A percentile compares a stretch with the other conserved stretches of the same genome.
Conservation (phyloP, 2,888 invertebrate genomes). For the Automeris io region DNA sequence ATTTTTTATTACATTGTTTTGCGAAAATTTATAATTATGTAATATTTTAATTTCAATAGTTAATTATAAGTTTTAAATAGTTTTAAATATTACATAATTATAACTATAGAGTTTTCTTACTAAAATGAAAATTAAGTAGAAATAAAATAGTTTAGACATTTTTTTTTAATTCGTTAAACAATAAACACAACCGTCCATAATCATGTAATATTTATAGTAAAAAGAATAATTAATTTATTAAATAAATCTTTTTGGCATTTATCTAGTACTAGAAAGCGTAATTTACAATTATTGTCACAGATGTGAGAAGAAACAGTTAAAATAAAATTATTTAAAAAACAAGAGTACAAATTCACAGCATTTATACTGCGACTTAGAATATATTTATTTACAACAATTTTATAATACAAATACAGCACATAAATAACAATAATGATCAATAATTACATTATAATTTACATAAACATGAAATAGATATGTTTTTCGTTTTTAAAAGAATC, state of each 20-base stretch:
- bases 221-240: constrained; percentile 8
- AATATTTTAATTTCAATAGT: no score
- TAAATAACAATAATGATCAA: constrained; percentile 38
- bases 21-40: no score
- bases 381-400: constrained; percentile 44
- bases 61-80: no score
- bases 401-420: constrained; percentile 47
- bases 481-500: constrained; percentile 24
- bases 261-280: constrained; percentile 70
- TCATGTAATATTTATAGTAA: constrained; percentile 6
- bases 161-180: no score
- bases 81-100: no score
- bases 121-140: no score
- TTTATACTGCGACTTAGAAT: constrained; percentile 10
- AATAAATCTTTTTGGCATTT: constrained; percentile 52
- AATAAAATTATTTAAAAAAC: constrained; percentile 22
- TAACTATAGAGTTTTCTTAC: no score
- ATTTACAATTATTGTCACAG: constrained; percentile 75
- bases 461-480: constrained; percentile 69
- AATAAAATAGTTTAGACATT: no score
- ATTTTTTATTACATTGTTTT: no score
- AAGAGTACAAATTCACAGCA: constrained; percentile 13
- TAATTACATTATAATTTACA: constrained; percentile 46
- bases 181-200: constrained; percentile 20
- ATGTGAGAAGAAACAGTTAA: constrained; percentile 59